Base-by-base conservation (phyloP, 2,888 invertebrate genomes). In the Drosophila cognata region DNA sequence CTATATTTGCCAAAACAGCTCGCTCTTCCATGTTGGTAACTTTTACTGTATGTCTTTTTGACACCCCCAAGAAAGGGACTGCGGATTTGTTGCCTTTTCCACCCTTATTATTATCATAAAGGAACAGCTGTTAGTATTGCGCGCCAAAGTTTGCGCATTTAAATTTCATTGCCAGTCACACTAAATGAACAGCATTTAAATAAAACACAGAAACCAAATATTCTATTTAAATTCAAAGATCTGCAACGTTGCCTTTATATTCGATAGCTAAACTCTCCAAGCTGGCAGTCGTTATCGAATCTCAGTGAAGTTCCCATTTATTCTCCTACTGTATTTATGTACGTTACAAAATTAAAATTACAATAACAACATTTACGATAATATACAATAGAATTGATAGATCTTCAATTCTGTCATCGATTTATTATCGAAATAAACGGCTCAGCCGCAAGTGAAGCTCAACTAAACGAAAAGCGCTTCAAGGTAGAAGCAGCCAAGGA, bases 1-100 rank as follows among this genome's bases (percentile, higher is more conserved):
- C 90, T n/a, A 93, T 91, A 73, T 93, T 93, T 21, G 91, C 83
- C 52, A 93, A 76, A 8, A 93, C 70, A 10, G 91, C 92, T 43
- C 88, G 90, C 71, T 92, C 92, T 51, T 92, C 93, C 92, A 92
- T 92, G 60, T 21, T 16, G 36, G 16, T n/a, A 65, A 48, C 41
- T 62, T 56, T 33, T 28, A 29, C 36, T 52, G 18, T 55, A 52
- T 56, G 53, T 60, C 36, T 61, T 35, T 66, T 71, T 67, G 28
- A n/a, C 48, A 56, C 28, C 28, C 36, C 28, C 28, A 56, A 51
- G 8, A 52, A 36, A 48, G 25, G 18, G 48, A 11, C 28, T 43
- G 35, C 21, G 52, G n/a, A 31, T 62, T 52, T 10, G 46, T 21
- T 43, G 71, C 35, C 29, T 21, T 77, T 77, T 74, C 60, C 63